Conservation (phyloP, 2,888 invertebrate genomes). For the Drosophila histrio region DNA sequence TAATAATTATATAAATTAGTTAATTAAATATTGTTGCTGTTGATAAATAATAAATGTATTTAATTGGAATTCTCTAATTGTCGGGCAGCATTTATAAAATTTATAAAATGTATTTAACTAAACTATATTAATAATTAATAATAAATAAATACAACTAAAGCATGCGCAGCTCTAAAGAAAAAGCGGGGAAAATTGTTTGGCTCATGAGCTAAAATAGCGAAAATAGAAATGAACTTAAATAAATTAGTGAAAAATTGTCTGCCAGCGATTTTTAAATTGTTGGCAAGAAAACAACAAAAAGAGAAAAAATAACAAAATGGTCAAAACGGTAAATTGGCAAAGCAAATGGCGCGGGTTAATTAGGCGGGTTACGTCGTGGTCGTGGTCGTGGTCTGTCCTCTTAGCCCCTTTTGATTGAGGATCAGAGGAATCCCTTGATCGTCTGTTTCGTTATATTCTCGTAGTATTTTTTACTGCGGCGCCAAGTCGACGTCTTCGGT, state of each 20-base stretch:
- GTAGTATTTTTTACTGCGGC: constrained; percentile 85
- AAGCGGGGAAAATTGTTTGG: constrained; percentile 29
- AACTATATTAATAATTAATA: constrained; percentile 31
- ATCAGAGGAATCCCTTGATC: constrained; percentile 86
- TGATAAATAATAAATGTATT: constrained; percentile 15
- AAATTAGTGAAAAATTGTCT: constrained; percentile 34
- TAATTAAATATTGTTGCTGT: no score
- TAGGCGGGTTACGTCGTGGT: constrained; percentile 42
- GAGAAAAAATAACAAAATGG: constrained; percentile 18
- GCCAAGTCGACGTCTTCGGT: constrained; percentile 81
- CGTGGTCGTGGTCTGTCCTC: background rate
- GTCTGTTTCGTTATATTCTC: constrained; percentile 86
- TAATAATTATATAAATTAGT: no score
- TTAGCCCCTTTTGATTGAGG: constrained; percentile 5
- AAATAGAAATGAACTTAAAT: constrained; percentile 30
- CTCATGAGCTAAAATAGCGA: constrained; percentile 56
- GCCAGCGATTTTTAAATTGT: constrained; percentile 54
- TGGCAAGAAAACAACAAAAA: constrained; percentile 58
- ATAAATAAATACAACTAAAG: constrained; percentile 48
- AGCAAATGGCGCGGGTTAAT: constrained; percentile 70
- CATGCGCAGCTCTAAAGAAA: constrained; percentile 38
- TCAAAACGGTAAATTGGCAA: constrained; percentile 31
- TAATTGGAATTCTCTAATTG: constrained; percentile 71
- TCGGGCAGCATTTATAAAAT: constrained; percentile 1
- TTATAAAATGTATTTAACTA: constrained; percentile 27